A percentile compares a stretch with the other conserved stretches of the same genome.
Conservation (phyloP, 2,888 invertebrate genomes). For the Heteromurus nitidus region DNA sequence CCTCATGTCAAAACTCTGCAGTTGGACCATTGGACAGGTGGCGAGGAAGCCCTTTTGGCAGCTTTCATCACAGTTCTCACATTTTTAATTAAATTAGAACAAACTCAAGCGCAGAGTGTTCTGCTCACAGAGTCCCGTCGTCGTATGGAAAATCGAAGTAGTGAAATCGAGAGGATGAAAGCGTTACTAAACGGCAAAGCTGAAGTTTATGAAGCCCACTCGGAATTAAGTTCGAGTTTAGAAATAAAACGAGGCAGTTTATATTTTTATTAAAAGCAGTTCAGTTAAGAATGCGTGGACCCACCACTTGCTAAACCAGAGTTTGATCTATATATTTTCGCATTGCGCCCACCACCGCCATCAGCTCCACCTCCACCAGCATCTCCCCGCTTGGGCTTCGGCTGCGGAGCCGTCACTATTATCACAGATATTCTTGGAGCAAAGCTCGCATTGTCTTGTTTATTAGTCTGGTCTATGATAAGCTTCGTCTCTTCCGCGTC, state of each 20-base stretch:
- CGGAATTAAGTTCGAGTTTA: conserved; percentile 36
- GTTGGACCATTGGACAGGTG: conserved; percentile 54
- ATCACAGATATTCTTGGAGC: conserved; percentile 24
- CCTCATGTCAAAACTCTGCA: conserved; percentile 33
- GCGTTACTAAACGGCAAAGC: conserved; percentile 18
- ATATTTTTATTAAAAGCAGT: background rate
- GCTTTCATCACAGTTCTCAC: conserved; percentile 43
- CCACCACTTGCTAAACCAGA: background rate
- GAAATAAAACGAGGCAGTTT: conserved; percentile 1
- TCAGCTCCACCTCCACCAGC: background rate
- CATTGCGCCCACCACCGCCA: background rate
- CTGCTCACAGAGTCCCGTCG: conserved; percentile 34
- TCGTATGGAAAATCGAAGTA: conserved; percentile 53
- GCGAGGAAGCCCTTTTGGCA: conserved; percentile 30
- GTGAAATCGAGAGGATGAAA: conserved; percentile 39
- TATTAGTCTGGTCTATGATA: background rate
- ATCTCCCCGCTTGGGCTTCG: background rate
- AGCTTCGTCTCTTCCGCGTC: conserved; percentile 35
- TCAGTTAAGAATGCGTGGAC: background rate
- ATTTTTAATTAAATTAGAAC: conserved; percentile 60
- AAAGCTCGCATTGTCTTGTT: background rate
- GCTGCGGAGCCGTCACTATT: background rate
- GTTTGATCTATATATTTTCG: background rate
- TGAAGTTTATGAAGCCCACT: conserved; percentile 9
- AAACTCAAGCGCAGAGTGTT: conserved; percentile 37